phyloP scores from a whole-genome alignment of 2,888 invertebrate genomes.

The Eledona agricola region DNA sequence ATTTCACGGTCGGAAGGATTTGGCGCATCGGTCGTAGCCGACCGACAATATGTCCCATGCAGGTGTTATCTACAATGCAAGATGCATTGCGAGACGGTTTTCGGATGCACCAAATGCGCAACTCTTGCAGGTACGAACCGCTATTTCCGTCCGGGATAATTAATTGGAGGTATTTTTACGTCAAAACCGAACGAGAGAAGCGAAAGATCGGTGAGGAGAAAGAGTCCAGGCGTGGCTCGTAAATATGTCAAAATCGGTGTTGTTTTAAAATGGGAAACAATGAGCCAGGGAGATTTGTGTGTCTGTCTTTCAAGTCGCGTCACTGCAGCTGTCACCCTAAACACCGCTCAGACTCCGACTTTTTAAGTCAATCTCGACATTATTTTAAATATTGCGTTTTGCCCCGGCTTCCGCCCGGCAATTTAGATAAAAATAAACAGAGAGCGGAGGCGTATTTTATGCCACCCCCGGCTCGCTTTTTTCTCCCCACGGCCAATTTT shows the following conservation, averaged over 20 bases:
- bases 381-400: conserved; percentile 49
- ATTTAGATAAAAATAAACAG: conserved; percentile 56
- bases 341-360: conserved; percentile 48
- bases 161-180: conserved; percentile 55
- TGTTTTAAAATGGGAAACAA: conserved; percentile 63
- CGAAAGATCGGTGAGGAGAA: conserved; percentile 37
- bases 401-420: conserved; percentile 40
- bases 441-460: conserved; percentile 52
- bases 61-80: conserved; percentile 21
- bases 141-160: conserved; percentile 39
- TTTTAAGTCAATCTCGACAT: conserved; percentile 55
- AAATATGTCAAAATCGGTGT: conserved; percentile 63
- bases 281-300: conserved; percentile 62
- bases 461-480: conserved; percentile 51
- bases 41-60: conserved; percentile 23
- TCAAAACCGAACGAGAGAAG: conserved; percentile 53
- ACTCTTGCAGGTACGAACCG: too few relatives aligned
- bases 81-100: too few relatives aligned
- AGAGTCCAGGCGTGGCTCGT: conserved; percentile 57
- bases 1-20: conserved; percentile 38
- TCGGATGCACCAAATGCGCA: too few relatives aligned
- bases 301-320: conserved; percentile 57
- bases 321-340: conserved; percentile 60
- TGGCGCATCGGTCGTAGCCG: conserved; percentile 18
- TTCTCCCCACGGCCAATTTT: conserved; percentile 51